These are phyloP conservation scores for Etheostoma nigrum DNA, from an alignment of 2,797 vertebrate genomes.

Conservation along the genomic window DNA sequence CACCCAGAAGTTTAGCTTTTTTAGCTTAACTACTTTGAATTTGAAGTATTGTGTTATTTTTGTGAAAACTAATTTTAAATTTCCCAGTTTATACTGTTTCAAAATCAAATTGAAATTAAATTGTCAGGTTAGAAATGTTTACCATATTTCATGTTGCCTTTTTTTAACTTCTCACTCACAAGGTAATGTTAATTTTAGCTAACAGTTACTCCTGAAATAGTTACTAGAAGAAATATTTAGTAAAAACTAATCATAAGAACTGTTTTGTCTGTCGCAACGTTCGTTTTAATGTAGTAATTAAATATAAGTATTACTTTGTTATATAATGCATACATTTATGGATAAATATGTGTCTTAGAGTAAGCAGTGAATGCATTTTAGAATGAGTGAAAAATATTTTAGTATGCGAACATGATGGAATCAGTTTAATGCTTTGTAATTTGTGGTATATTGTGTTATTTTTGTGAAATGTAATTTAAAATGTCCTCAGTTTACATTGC, in stretches of 20 bases:
- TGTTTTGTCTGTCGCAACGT: too few relatives aligned
- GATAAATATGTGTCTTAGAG: too few relatives aligned
- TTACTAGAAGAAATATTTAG: too few relatives aligned
- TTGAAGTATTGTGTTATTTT: neutral
- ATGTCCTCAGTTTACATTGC: too few relatives aligned
- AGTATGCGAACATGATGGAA: neutral
- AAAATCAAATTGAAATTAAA: accelerated
- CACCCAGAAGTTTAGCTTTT: neutral
- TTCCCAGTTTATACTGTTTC: too few relatives aligned
- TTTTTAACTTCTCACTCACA: neutral
- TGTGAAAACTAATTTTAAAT: too few relatives aligned
- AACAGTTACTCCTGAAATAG: neutral
- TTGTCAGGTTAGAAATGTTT: neutral
- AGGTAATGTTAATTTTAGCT: neutral
- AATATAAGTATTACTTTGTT: too few relatives aligned
- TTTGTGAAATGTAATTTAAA: neutral
- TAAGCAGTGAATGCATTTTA: too few relatives aligned
- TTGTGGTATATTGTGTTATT: neutral
- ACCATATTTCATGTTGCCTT: neutral
- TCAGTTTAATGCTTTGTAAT: neutral
- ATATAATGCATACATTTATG: too few relatives aligned
- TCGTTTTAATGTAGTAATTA: too few relatives aligned
- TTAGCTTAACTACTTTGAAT: neutral
- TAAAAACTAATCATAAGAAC: too few relatives aligned
- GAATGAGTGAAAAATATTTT: too few relatives aligned